Evolutionary conservation across 2,888 invertebrate genomes (phyloP).

Genomic region (Mesoligia furuncula): DNA sequence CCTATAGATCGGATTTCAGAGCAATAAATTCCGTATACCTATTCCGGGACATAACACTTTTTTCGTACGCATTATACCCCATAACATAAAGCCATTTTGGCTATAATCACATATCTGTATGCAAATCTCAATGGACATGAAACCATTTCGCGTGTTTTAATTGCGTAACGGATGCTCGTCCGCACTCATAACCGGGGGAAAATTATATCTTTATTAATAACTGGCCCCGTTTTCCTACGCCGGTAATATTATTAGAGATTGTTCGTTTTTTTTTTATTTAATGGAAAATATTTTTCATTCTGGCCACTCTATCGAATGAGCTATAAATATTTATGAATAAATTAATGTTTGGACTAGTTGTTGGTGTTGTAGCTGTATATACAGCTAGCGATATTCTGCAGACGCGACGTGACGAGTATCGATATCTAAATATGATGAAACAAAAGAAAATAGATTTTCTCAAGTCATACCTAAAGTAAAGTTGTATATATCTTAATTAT

Average conservation of each 20-base stretch:
- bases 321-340: constrained; percentile 23
- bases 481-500: no score
- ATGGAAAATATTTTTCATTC: constrained; percentile 42
- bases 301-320: constrained; percentile 23
- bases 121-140: constrained; percentile 85
- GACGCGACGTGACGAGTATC: neutral
- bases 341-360: constrained; percentile 7
- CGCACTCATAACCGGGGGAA: constrained; percentile 77
- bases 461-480: neutral
- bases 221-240: constrained; percentile 68
- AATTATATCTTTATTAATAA: constrained; percentile 84
- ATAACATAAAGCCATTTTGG: constrained; percentile 75
- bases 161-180: constrained; percentile 82
- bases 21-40: constrained; percentile 62
- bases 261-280: constrained; percentile 66
- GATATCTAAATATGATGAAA: neutral
- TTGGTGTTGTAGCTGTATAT: neutral
- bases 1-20: constrained; percentile 35
- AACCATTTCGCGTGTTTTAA: constrained; percentile 81
- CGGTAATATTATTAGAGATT: constrained; percentile 75
- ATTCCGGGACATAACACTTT: constrained; percentile 52
- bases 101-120: constrained; percentile 86
- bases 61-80: constrained; percentile 65
- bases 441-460: neutral
- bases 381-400: neutral